These are phyloP conservation scores for Hypolimnas misippus DNA, from an alignment of 2,888 invertebrate species.

Conservation along the genomic window DNA sequence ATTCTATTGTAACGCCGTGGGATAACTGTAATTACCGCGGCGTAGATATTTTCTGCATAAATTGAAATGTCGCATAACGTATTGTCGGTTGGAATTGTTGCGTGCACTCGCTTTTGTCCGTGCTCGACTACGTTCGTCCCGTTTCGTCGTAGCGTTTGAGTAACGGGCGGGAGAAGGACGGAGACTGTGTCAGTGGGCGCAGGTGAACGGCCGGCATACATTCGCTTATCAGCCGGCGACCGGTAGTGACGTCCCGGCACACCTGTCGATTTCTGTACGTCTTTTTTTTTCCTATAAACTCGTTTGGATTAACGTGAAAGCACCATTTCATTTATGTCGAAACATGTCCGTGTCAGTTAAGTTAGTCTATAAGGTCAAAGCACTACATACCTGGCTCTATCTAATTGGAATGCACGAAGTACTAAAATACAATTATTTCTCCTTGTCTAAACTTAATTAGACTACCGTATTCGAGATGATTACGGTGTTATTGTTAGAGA, in stretches of 20 bases:
- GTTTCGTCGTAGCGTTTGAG: conserved; percentile 39
- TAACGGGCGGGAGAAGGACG: conserved; percentile 59
- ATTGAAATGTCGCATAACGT: conserved; percentile 64
- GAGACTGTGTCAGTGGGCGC: conserved; percentile 73
- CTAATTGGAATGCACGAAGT: not conserved
- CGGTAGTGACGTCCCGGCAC: conserved; percentile 68
- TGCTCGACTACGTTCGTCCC: conserved; percentile 51
- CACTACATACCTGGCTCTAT: not conserved
- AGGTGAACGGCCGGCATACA: conserved; percentile 81
- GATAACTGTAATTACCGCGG: conserved; percentile 61
- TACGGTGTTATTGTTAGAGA: not conserved
- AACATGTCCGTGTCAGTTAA: conserved; percentile 43
- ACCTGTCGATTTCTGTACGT: conserved; percentile 66
- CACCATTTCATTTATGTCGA: conserved; percentile 44
- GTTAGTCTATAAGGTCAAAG: conserved; percentile 3
- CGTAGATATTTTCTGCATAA: conserved; percentile 62
- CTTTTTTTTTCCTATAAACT: conserved; percentile 47
- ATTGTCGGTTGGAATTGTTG: conserved; percentile 61
- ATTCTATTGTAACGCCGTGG: conserved; percentile 51
- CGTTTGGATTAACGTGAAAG: conserved; percentile 44
- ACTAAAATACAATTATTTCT: not conserved
- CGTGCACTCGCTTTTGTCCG: conserved; percentile 55
- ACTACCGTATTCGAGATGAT: not conserved
- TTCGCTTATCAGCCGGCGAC: conserved; percentile 76
- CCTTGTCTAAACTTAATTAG: not conserved